Percentiles rank a stretch among this genome's conserved stretches.
Conservation (phyloP, 2,888 invertebrate genomes). For the Polia nebulosa region DNA sequence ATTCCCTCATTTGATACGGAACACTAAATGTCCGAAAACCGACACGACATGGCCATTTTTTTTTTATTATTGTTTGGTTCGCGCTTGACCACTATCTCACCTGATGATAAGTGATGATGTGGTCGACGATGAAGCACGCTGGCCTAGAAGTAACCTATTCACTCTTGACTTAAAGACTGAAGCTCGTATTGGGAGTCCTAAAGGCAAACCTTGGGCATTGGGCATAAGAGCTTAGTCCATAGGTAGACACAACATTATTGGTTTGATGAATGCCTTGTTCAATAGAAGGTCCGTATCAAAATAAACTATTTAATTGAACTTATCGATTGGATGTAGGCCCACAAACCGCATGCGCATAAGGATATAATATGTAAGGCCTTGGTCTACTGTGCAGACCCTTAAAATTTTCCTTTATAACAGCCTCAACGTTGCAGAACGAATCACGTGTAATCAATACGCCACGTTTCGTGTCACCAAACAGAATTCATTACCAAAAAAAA, state of each 20-base stretch:
- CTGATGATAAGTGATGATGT: too few species aligned
- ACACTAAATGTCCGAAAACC: too few species aligned
- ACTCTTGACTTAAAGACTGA: too few species aligned
- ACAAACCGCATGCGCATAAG: slow-evolving; percentile 52
- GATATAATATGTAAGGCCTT: slow-evolving; percentile 37
- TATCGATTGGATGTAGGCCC: slow-evolving; percentile 38
- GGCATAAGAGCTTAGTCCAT: too few species aligned
- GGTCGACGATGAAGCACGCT: too few species aligned
- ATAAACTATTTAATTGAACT: slow-evolving; percentile 45
- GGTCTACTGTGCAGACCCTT: slow-evolving; percentile 17
- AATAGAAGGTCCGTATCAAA: slow-evolving; percentile 2
- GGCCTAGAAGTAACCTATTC: too few species aligned
- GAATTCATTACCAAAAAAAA: slow-evolving; percentile 15
- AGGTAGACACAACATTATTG: neutral
- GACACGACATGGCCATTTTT: too few species aligned
- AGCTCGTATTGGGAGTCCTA: too few species aligned
- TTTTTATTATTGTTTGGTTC: too few species aligned
- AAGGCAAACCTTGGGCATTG: too few species aligned
- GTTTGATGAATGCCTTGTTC: neutral
- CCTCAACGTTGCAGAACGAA: slow-evolving; percentile 20
- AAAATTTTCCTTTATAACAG: slow-evolving; percentile 5
- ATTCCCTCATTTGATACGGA: too few species aligned
- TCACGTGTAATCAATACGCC: slow-evolving; percentile 18
- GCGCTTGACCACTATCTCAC: too few species aligned
- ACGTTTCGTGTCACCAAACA: slow-evolving; percentile 3